Evolutionary conservation across 2,113 vertebrate species (phyloP).

Genomic region (Petromus typicus): DNA sequence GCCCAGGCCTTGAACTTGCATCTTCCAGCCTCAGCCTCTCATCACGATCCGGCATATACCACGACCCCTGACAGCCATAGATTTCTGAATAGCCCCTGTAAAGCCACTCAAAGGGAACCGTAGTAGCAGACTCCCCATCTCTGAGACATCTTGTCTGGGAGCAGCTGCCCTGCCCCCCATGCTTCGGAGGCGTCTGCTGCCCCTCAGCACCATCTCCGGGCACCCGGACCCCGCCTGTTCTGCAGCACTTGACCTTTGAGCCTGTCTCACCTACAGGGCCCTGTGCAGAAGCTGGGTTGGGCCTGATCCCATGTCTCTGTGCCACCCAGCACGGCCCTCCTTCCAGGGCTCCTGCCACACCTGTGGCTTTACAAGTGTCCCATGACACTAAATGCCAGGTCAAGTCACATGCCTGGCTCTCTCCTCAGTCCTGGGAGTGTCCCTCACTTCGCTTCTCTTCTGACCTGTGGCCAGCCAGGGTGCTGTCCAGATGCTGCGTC

Average conservation of each 20-base stretch:
- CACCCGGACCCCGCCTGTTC: background rate
- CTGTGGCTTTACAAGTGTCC: background rate
- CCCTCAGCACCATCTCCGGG: background rate
- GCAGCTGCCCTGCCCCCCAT: background rate
- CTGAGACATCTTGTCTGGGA: background rate
- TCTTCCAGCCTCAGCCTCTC: background rate
- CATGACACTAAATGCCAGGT: background rate
- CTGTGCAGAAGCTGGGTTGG: background rate
- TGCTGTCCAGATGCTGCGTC: background rate
- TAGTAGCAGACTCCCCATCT: background rate
- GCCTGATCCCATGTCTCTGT: background rate
- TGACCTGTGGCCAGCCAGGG: background rate
- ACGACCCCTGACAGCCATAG: background rate
- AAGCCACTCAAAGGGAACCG: background rate
- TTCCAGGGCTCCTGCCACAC: background rate
- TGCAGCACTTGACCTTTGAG: background rate
- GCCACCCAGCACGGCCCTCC: background rate
- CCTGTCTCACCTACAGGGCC: background rate
- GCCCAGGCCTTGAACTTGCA: background rate
- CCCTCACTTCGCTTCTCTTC: background rate
- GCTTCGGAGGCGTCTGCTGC: background rate
- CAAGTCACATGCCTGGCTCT: background rate
- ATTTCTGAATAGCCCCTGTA: background rate
- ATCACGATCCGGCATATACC: background rate
- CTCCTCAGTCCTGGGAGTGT: background rate